A percentile compares a stretch with the other conserved stretches of the same genome.
Conservation (phyloP, 2,888 invertebrate genomes). For the Melinaea menophilus region DNA sequence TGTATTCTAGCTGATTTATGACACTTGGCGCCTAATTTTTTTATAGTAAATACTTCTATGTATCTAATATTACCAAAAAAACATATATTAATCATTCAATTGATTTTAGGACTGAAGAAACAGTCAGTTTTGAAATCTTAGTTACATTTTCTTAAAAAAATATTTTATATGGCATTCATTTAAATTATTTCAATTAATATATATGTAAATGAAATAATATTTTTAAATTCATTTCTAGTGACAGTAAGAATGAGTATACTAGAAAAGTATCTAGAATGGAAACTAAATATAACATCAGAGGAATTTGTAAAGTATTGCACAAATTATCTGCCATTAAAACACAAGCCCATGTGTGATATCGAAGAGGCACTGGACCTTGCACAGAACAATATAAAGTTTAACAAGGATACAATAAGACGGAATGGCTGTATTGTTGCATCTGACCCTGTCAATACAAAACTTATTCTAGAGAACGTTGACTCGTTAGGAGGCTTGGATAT, state of each 20-base stretch:
- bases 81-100: too few relatives aligned
- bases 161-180: too few relatives aligned
- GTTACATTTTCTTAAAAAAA: too few relatives aligned
- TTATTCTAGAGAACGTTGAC: constrained; percentile 75
- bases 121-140: too few relatives aligned
- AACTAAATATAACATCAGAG: constrained; percentile 51
- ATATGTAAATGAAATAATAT: not conserved
- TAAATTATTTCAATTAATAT: too few relatives aligned
- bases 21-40: not conserved
- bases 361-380: constrained; percentile 76
- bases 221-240: constrained; percentile 47
- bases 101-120: too few relatives aligned
- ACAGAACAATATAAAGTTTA: constrained; percentile 75
- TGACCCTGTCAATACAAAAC: constrained; percentile 77
- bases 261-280: constrained; percentile 59
- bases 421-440: constrained; percentile 79
- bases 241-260: constrained; percentile 60
- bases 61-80: too few relatives aligned
- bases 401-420: constrained; percentile 70
- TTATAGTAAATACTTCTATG: too few relatives aligned
- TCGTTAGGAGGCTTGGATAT: constrained; percentile 77
- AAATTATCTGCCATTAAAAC: constrained; percentile 60
- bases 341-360: constrained; percentile 68
- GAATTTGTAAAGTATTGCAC: constrained; percentile 60
- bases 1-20: not conserved